Evolutionary conservation across 2,888 invertebrate species (phyloP), one percentile per base, ranked within the genome.

Genomic region (Fissipunctia ypsillon): DNA sequence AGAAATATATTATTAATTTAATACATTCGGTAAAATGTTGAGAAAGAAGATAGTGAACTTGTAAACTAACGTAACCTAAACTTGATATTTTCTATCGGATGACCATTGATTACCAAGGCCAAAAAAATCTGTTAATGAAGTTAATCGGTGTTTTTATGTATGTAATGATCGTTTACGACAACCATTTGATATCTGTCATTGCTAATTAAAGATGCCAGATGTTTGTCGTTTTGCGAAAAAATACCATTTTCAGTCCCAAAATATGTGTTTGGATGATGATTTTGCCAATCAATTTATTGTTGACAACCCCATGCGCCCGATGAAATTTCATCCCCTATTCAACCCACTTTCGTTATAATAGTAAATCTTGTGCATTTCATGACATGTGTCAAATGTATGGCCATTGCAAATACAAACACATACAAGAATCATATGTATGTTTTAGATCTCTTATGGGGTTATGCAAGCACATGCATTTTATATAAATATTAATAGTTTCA

Each of bases 401-500:
- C 14, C 14, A 22, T 31, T n/a, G 7, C 14, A 16, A 16, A 35
- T n/a, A n/a, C 60, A 16, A 41, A 19, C 38, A 10, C 16, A 43
- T 22, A 41, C 19, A 41, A 61, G 0, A 28, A 43, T 28, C 45
- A 14, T 63, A 64, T 22, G 16, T 25, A 14, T 35, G n/a, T 19
- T 68, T 22, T 10, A 25, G 3, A 31, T 10, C 25, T 43, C 22
- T 7, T 22, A 19, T 35, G 3, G 1, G 9, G 31, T 68, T 6
- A 41, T 57, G 14, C 48, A 67, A 35, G 25, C 35, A 61, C 19
- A 54, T 69, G 48, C 48, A 61, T 61, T 50, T 7, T 10, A 69
- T 54, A 61, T 25, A 28, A 76, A 67, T 52, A 52, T 54, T 35
- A 56, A 56, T 56, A 43, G n/a, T 43, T 77, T 19, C 14, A 54